Evolutionary conservation across 2,113 vertebrate genomes (phyloP), one percentile per base, ranked within the genome.

Genomic region (Ophthalmolycus amberensis): DNA sequence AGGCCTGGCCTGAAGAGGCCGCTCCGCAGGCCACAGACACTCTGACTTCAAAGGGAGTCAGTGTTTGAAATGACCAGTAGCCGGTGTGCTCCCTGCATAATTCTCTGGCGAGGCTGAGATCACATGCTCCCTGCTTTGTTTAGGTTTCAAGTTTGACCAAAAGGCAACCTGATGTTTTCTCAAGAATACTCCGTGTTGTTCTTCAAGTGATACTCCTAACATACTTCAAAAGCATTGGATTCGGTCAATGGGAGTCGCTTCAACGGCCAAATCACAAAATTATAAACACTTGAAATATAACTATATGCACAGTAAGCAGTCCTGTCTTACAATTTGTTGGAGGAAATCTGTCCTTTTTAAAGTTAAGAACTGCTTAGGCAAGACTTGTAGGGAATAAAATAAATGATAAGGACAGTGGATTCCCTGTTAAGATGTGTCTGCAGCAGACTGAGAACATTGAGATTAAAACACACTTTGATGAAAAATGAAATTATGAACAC

Each of bases 391-490:
- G 85, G 85, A 85, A 77, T 75, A 32, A 87, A 84, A 85, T 83
- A 80, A 77, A 79, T 79, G 82, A 92, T 90, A 84, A 80, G 77
- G 85, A 84, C 63, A 72, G 84, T 70, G 84, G 88, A 87, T 93
- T 88, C 84, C 80, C 87, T 62, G 81, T 80, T 86, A 87, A 93
- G 87, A 93, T 86, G 84, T 75, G 82, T 86, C 87, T 75, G 76
- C 71, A 3, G 89, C 79, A 58, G 38, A 88, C 87, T 80, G 91
- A 93, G 90, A 86, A 77, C 71, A 75, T 64, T 54, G 83, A 92
- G 93, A 93, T 93, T 93, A 92, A 92, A 93, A 93, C 84, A 65
- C 75, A 79, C 91, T 94, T 93, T 95, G 94, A 94, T 93, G 90
- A 94, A 91, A 94, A 93, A 92, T 91, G 79, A 83, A 93, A 94